Evolutionary conservation across 2,888 invertebrate genomes (phyloP), one percentile per base, ranked within the genome.

Genomic region (Tipula lateralis): DNA sequence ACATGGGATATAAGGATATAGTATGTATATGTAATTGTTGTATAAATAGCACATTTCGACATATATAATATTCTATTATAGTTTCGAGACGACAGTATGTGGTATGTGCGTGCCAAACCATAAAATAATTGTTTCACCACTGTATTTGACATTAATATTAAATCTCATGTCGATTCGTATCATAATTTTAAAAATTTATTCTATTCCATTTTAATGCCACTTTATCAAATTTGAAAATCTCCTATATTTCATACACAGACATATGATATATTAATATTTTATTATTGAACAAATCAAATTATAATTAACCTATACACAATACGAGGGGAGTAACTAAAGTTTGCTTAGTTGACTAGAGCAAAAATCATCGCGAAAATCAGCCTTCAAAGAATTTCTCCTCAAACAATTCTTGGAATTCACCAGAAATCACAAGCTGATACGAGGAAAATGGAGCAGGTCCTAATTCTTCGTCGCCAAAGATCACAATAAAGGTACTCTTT

Each of bases 191-290:
- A 66, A n/a, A 66, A 24, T 66, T 66, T 66, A 66, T 24, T 44
- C 5, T 1, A 24, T 66, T 66, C 24, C 24, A 24, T 24, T 44
- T 66, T 66, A 66, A 66, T 66, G 12, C 24, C 66, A 66, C 66
- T 66, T 66, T 66, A 66, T 66, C 66, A 66, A 66, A 66, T 66
- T 66, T 19, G 66, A 66, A 66, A 66, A 66, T 24, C 66, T 66
- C 66, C 24, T 24, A 12, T 24, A 24, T 24, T 66, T 66, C 66
- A 66, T 12, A 24, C 12, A 7, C 66, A 66, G 66, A 24, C 66
- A 24, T 24, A 66, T 66, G 66, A 24, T 66, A 66, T 66, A 24
- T 66, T 66, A 66, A 66, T 66, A 66, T 66, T 66, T 66, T 66
- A 66, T 66, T 66, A 66, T 66, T 24, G 24, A 24, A 66, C 44